A percentile compares a stretch with the other conserved stretches of the same genome.
Conservation (phyloP, 2,888 invertebrate genomes). For the Sepioteuthis lessoniana region DNA sequence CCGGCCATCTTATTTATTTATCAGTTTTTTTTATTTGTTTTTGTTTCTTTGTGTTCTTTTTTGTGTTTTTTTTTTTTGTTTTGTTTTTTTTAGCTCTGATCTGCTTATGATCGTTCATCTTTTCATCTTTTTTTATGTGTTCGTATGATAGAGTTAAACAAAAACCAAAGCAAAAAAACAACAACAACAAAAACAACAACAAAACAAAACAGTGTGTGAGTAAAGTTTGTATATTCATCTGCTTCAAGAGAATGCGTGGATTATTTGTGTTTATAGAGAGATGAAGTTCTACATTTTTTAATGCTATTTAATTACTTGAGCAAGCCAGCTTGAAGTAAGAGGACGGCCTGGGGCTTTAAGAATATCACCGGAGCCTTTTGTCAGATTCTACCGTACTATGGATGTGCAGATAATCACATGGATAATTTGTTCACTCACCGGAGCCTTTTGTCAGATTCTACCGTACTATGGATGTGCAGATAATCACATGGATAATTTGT, state of each 20-base stretch:
- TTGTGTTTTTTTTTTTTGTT: no score
- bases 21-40: no score
- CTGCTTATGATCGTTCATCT: no score
- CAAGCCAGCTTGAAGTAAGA: not conserved
- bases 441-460: not conserved
- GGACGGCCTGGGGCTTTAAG: not conserved
- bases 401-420: slow-evolving; percentile 5
- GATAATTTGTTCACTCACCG: not conserved
- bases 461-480: not conserved
- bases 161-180: no score
- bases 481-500: not conserved
- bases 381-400: not conserved
- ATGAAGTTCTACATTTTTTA: not conserved
- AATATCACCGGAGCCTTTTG: not conserved
- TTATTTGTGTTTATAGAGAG: not conserved
- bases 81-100: no score
- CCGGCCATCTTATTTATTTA: no score
- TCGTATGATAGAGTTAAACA: no score
- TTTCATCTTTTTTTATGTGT: no score
- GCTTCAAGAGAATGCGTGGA: not conserved
- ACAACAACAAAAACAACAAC: no score
- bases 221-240: not conserved
- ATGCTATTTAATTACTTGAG: not conserved
- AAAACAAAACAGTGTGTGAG: not conserved
- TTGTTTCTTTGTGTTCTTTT: no score